Percentiles rank a stretch among this genome's conserved stretches.
phyloP scores from a whole-genome alignment of 2,113 vertebrate species.

The Nesogale talazaci region DNA sequence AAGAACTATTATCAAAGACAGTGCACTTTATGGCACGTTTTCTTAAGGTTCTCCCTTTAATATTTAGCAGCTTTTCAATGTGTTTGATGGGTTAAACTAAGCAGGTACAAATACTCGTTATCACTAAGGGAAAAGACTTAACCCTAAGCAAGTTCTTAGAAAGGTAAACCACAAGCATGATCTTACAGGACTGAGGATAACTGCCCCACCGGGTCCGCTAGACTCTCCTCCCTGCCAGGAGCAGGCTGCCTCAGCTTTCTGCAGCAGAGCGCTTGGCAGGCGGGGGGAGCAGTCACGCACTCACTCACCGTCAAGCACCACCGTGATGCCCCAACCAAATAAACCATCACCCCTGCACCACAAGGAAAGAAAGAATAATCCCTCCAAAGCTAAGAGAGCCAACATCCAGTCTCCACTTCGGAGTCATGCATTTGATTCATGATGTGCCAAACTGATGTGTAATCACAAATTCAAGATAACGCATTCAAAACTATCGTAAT shows the following conservation, averaged over 20 bases:
- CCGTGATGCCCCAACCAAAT: background rate
- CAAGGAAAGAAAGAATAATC: constrained; percentile 12
- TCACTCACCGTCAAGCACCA: background rate
- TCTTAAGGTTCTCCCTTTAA: constrained; percentile 31
- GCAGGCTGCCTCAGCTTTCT: background rate
- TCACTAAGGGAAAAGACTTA: constrained; percentile 43
- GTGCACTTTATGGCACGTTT: background rate
- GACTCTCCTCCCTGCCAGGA: background rate
- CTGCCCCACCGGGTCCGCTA: background rate
- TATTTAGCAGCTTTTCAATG: constrained; percentile 1
- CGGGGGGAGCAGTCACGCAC: background rate
- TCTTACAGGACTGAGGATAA: background rate
- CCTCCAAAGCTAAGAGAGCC: constrained; percentile 39
- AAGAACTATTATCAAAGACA: constrained; percentile 2
- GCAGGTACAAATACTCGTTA: constrained; percentile 31
- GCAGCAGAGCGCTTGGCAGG: background rate
- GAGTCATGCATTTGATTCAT: constrained; percentile 50
- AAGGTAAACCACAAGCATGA: background rate
- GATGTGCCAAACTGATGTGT: constrained; percentile 42
- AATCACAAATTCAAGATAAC: constrained; percentile 55
- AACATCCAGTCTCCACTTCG: constrained; percentile 42
- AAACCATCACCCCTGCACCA: constrained; percentile 40
- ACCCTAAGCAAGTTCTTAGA: constrained; percentile 41
- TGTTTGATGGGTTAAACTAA: constrained; percentile 18
- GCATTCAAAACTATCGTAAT: background rate